Evolutionary conservation across 2,888 invertebrate genomes (phyloP).

Genomic region (Fissipunctia ypsillon): DNA sequence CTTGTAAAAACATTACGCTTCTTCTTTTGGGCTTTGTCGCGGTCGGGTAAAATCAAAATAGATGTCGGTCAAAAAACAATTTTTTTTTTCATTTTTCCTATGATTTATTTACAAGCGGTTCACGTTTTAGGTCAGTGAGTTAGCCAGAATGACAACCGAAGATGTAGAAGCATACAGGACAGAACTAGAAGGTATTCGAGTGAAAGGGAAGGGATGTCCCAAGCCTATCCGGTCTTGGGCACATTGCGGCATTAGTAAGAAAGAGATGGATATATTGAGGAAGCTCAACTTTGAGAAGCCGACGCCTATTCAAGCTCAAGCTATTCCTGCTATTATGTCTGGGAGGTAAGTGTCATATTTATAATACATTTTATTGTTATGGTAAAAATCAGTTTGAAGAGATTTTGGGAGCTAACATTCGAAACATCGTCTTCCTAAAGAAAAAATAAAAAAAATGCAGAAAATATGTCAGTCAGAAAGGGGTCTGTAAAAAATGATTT

Average conservation of each 20-base stretch:
- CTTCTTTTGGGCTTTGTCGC: no score
- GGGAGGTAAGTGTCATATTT: constrained; percentile 90
- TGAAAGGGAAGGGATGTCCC: constrained; percentile 99
- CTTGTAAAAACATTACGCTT: no score
- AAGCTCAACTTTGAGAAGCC: constrained; percentile 98
- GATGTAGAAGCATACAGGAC: constrained; percentile 96
- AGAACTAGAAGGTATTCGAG: constrained; percentile 98
- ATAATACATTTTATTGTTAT: neutral
- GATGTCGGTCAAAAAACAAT: no score
- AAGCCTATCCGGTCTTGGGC: constrained; percentile 99
- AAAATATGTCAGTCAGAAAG: neutral
- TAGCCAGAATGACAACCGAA: constrained; percentile 96
- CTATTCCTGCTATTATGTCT: constrained; percentile 99
- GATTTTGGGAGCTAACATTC: neutral
- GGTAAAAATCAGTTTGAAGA: neutral
- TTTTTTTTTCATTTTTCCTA: neutral
- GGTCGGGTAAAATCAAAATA: no score
- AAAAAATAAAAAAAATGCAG: neutral
- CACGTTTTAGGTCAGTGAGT: constrained; percentile 95
- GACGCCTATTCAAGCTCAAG: constrained; percentile 99
- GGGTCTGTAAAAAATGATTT: neutral
- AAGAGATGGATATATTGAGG: constrained; percentile 97
- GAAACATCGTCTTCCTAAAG: neutral
- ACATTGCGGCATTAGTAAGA: constrained; percentile 99
- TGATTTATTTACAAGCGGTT: neutral